Percentiles rank a stretch among this genome's conserved stretches.
These are phyloP conservation scores for Pseudomyrmex dendroicus DNA, from an alignment of 1,140 invertebrate species.

Conservation along the genomic window DNA sequence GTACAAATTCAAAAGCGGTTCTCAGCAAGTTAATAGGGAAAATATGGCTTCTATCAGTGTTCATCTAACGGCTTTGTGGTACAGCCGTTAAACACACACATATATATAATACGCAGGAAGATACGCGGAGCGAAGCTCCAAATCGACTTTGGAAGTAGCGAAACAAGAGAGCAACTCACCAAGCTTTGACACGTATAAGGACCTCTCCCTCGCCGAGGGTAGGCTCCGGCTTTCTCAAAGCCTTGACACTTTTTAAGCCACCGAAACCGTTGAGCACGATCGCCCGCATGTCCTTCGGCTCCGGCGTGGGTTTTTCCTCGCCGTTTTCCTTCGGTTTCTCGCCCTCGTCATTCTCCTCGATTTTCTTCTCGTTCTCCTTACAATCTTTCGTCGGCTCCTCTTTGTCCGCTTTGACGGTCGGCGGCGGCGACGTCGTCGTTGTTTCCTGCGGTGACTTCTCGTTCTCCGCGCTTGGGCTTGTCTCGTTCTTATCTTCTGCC, in stretches of 20 bases:
- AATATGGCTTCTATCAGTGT: constrained; percentile 42
- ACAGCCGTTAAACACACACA: constrained; percentile 4
- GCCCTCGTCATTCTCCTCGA: constrained; percentile 85
- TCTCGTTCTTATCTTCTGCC: constrained; percentile 84
- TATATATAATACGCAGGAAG: constrained; percentile 1
- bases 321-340: constrained; percentile 84
- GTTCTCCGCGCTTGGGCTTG: constrained; percentile 76
- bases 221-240: constrained; percentile 92
- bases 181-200: constrained; percentile 93
- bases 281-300: constrained; percentile 92
- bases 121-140: background rate
- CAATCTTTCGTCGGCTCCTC: constrained; percentile 75
- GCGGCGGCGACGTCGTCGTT: constrained; percentile 69
- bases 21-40: constrained; percentile 12
- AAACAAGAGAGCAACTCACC: constrained; percentile 87
- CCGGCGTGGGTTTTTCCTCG: constrained; percentile 86
- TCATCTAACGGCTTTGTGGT: constrained; percentile 12
- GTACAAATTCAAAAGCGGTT: background rate
- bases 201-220: constrained; percentile 91
- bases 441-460: constrained; percentile 79
- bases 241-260: constrained; percentile 93
- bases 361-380: constrained; percentile 85
- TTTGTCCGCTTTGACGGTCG: constrained; percentile 71
- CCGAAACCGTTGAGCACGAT: constrained; percentile 94
- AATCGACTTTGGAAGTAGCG: background rate